Conservation (phyloP, 2,113 vertebrate species). For the Pongo pygmaeus region DNA sequence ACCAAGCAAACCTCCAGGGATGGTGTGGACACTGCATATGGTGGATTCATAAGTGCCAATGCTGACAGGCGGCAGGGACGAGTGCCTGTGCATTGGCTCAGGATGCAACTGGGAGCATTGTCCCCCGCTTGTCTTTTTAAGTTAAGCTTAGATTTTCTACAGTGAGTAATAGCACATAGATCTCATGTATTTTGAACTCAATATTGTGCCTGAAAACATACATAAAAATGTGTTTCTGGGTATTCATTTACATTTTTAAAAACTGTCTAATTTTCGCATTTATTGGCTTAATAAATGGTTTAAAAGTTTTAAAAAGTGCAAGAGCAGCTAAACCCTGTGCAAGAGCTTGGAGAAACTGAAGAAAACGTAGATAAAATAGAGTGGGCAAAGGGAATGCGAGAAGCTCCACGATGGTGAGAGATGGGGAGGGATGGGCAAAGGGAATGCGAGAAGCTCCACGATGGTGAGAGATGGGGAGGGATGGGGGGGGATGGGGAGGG, state of each 20-base stretch:
- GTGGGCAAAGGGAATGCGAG: fast-evolving
- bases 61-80: fast-evolving
- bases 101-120: background rate
- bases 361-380: background rate
- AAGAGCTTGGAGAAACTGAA: background rate
- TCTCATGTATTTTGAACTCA: background rate
- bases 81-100: fast-evolving
- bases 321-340: too few relatives aligned
- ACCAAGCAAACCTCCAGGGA: background rate
- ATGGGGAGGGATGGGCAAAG: too few relatives aligned
- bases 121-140: background rate
- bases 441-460: too few relatives aligned
- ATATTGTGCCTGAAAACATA: background rate
- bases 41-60: background rate
- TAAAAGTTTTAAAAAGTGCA: background rate
- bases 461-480: too few relatives aligned
- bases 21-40: background rate
- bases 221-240: background rate
- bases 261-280: background rate
- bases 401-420: fast-evolving
- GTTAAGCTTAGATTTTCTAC: background rate
- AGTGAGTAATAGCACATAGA: fast-evolving
- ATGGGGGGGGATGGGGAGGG: too few relatives aligned
- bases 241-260: background rate
- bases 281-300: background rate